Percentiles rank a stretch among this genome's conserved stretches.
These are phyloP conservation scores for Oreortyx pictus DNA, from an alignment of 2,797 vertebrate genomes.

Conservation along the genomic window DNA sequence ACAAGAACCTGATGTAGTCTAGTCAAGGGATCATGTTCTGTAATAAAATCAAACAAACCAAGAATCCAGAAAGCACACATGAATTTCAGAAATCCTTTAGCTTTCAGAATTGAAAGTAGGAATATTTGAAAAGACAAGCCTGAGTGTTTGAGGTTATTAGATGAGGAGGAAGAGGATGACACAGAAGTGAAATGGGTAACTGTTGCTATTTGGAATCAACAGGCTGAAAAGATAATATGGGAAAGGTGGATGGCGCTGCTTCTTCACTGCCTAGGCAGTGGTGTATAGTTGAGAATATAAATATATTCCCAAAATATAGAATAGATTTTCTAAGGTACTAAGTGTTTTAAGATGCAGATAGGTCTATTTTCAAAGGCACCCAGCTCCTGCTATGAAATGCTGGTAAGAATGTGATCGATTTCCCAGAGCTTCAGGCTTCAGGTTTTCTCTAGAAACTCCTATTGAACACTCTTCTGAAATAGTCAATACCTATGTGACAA, in stretches of 20 bases:
- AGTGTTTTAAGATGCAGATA: neutral
- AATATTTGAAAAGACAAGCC: neutral
- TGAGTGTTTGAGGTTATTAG: neutral
- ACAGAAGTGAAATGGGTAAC: neutral
- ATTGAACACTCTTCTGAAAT: neutral
- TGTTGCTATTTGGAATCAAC: neutral
- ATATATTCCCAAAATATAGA: neutral
- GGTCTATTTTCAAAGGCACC: neutral
- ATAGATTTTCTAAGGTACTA: neutral
- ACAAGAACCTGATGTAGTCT: slow-evolving; percentile 42
- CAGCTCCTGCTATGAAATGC: neutral
- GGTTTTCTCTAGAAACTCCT: neutral
- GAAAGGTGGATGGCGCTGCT: neutral
- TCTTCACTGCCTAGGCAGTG: neutral
- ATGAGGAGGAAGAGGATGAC: neutral
- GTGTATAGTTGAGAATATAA: neutral
- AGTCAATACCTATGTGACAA: neutral
- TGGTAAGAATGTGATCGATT: neutral
- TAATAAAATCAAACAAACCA: slow-evolving; percentile 20
- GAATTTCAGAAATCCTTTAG: slow-evolving; percentile 11
- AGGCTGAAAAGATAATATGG: neutral
- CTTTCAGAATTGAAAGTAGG: neutral
- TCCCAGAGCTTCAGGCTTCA: neutral
- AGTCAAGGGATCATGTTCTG: neutral
- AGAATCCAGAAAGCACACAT: neutral